phyloP scores from a whole-genome alignment of 2,888 invertebrate species.

The Cantharis rufa region DNA sequence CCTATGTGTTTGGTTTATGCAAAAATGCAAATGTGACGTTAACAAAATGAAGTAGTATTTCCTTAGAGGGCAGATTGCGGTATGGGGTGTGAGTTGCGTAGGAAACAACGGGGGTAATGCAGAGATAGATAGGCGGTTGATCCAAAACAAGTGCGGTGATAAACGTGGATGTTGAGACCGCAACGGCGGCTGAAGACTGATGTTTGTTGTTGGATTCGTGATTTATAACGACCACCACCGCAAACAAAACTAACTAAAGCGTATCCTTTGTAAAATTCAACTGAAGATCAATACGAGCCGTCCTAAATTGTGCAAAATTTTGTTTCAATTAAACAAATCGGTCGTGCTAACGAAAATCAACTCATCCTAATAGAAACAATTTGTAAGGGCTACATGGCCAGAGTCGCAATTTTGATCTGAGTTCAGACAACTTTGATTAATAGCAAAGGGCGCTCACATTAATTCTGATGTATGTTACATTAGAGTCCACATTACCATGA shows the following conservation, averaged over 20 bases:
- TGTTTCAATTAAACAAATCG: background rate
- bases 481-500: slow-evolving; percentile 46
- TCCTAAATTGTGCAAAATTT: background rate
- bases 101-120: slow-evolving; percentile 36
- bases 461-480: slow-evolving; percentile 46
- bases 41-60: slow-evolving; percentile 31
- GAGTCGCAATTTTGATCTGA: slow-evolving; percentile 32
- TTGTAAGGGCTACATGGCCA: slow-evolving; percentile 23
- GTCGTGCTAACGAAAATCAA: background rate
- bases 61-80: slow-evolving; percentile 27
- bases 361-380: slow-evolving; percentile 23
- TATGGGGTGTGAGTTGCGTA: slow-evolving; percentile 25
- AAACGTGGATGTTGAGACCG: slow-evolving; percentile 53
- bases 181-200: slow-evolving; percentile 51
- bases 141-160: slow-evolving; percentile 54
- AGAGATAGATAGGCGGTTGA: slow-evolving; percentile 54
- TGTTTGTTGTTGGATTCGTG: slow-evolving; percentile 54
- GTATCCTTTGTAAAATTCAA: slow-evolving; percentile 34
- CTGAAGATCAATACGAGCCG: slow-evolving; percentile 36
- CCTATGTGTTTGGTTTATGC: slow-evolving; percentile 2
- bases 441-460: slow-evolving; percentile 41
- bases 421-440: slow-evolving; percentile 38
- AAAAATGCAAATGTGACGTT: slow-evolving; percentile 28
- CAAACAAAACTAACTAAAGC: slow-evolving; percentile 44
- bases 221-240: slow-evolving; percentile 52